Evolutionary conservation across 2,113 vertebrate genomes (phyloP), one percentile per base, ranked within the genome.

Genomic region (Megaceryle torquata): DNA sequence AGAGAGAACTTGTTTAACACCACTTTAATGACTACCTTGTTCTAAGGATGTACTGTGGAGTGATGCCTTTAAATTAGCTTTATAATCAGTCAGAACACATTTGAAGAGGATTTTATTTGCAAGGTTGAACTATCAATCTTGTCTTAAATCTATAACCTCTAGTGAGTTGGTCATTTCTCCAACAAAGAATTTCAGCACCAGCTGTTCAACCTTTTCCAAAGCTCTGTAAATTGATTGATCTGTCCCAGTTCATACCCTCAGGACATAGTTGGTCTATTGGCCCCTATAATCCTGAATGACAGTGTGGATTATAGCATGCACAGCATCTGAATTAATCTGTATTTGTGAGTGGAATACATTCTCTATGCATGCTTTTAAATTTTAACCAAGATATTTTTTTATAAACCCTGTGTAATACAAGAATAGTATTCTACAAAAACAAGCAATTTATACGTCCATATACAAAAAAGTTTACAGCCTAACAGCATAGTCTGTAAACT

Each of bases 121-220:
- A 95, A 95, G 82, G 6, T 51, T 93, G 80, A 88, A 39, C 15
- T 18, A 94, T 92, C 71, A 72, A 41, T 84, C 90, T 71, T 93
- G n/a, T 8, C 6, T 95, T 93, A 96, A 97, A 93, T 95, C 35
- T 95, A 57, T 79, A 91, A 87, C 86, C 92, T 92, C 93, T 67
- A 31, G 60, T 96, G 85, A 33, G 31, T 28, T 91, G 78, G 68
- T 74, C 78, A 94, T 82, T 91, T 95, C 19, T 78, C 46, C 39
- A 88, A 57, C 61, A 60, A 87, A 37, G 63, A 81, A 82, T 97
- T 91, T 92, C 65, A 89, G 29, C 56, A 89, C 78, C 31, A 91
- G 44, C 51, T 91, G 68, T 91, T 91, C 89, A 95, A 46, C 95
- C 77, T 92, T 92, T 85, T 85, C 65, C 69, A 88, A 95, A 85